These are phyloP conservation scores for Pseudorhiza aurosa DNA, from an alignment of 30 jellyfish, hydroid and myxozoan species.

Conservation along the genomic window DNA sequence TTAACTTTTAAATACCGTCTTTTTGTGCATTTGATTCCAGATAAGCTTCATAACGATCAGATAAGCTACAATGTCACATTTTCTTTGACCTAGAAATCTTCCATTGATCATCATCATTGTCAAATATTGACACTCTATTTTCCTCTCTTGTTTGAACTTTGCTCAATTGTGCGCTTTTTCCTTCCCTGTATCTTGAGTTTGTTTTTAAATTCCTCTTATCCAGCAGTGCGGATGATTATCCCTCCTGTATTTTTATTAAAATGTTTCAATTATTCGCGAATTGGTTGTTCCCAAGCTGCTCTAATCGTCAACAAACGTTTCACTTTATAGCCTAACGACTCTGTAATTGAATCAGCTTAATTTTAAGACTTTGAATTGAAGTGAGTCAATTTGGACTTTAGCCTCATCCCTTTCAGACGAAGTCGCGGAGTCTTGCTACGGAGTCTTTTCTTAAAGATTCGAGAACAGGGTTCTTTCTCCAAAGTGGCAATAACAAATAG, in stretches of 20 bases:
- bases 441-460: too few relatives aligned
- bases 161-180: neutral
- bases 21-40: slow-evolving; percentile 34
- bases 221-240: neutral
- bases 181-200: neutral
- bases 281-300: slow-evolving; percentile 9
- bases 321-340: too few relatives aligned
- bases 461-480: too few relatives aligned
- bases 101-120: slow-evolving; percentile 11
- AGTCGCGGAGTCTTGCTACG: too few relatives aligned
- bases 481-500: too few relatives aligned
- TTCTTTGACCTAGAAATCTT: slow-evolving; percentile 40
- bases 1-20: slow-evolving; percentile 10
- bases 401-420: too few relatives aligned
- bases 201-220: neutral
- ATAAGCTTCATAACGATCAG: slow-evolving; percentile 21
- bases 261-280: slow-evolving; percentile 7
- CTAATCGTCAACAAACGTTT: too few relatives aligned
- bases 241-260: neutral
- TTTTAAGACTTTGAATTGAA: too few relatives aligned
- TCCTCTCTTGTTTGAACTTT: neutral
- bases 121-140: slow-evolving; percentile 26
- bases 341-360: too few relatives aligned
- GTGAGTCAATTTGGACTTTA: too few relatives aligned
- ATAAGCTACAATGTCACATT: slow-evolving; percentile 10